Conservation (phyloP, 2,888 invertebrate genomes). For the Sesamia inferens region DNA sequence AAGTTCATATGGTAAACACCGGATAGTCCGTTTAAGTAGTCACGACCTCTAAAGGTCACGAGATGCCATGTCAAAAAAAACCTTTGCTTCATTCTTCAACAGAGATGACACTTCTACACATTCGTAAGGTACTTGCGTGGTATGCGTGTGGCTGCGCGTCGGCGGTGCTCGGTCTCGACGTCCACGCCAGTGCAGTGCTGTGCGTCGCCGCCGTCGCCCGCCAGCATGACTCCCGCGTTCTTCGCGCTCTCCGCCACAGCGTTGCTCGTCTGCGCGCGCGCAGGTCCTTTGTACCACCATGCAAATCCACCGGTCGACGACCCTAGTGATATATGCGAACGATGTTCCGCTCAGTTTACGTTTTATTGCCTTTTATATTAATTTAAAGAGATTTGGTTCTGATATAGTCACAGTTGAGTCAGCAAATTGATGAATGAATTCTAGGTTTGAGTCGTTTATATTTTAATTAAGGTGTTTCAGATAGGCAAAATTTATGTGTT, state of each 20-base stretch:
- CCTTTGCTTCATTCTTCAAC: neutral
- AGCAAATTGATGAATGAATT: conserved; percentile 17
- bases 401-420: conserved; percentile 28
- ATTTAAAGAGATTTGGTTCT: conserved; percentile 33
- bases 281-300: conserved; percentile 74
- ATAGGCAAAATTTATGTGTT: conserved; percentile 42
- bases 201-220: conserved; percentile 65
- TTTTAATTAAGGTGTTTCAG: conserved; percentile 33
- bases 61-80: too few species aligned
- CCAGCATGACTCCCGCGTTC: conserved; percentile 64
- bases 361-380: conserved; percentile 60
- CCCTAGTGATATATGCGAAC: conserved; percentile 82
- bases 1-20: too few species aligned
- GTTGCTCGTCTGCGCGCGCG: conserved; percentile 68
- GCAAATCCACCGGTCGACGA: conserved; percentile 83
- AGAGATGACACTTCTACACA: conserved; percentile 38
- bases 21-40: too few species aligned
- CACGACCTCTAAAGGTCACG: too few species aligned
- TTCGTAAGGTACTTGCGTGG: conserved; percentile 37
- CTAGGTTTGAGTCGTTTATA: conserved; percentile 5
- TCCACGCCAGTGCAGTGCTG: conserved; percentile 66
- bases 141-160: conserved; percentile 20
- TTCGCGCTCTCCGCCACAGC: conserved; percentile 70
- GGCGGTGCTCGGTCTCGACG: conserved; percentile 51
- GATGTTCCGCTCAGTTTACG: conserved; percentile 62